Conservation (phyloP, 2,113 vertebrate genomes). For the Macroglossus sobrinus region DNA sequence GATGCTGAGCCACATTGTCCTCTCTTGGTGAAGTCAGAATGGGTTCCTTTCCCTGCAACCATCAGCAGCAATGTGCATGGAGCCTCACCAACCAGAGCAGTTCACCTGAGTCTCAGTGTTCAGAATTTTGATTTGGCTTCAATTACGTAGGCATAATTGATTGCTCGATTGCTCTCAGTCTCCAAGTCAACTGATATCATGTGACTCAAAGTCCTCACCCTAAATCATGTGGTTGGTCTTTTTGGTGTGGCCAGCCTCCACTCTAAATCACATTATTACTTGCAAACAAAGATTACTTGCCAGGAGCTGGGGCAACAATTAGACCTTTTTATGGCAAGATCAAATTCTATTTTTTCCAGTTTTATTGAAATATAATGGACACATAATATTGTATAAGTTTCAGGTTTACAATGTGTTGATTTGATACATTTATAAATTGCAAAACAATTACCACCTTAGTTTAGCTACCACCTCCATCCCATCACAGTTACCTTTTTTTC, state of each 20-base stretch:
- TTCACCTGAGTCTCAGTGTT: background rate
- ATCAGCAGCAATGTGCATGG: fast-evolving
- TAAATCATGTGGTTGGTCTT: background rate
- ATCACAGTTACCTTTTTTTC: background rate
- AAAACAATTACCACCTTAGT: background rate
- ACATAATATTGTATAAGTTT: background rate
- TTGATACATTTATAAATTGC: background rate
- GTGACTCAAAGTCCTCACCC: background rate
- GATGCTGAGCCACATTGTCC: too few relatives aligned
- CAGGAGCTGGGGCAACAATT: background rate
- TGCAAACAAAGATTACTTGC: background rate
- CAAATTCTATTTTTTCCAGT: background rate
- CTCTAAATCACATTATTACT: background rate
- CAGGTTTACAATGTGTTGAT: background rate
- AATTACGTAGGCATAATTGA: background rate
- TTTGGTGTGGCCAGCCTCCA: background rate
- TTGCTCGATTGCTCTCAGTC: background rate
- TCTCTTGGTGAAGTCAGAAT: background rate
- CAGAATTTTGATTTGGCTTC: background rate
- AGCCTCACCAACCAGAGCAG: background rate
- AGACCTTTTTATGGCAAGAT: background rate
- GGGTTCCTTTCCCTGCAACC: background rate
- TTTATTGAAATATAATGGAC: background rate
- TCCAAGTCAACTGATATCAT: background rate
- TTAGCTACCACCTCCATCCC: background rate